These are phyloP conservation scores for Drosophila kambysellisi DNA, from an alignment of 2,888 invertebrate genomes.

Conservation along the genomic window DNA sequence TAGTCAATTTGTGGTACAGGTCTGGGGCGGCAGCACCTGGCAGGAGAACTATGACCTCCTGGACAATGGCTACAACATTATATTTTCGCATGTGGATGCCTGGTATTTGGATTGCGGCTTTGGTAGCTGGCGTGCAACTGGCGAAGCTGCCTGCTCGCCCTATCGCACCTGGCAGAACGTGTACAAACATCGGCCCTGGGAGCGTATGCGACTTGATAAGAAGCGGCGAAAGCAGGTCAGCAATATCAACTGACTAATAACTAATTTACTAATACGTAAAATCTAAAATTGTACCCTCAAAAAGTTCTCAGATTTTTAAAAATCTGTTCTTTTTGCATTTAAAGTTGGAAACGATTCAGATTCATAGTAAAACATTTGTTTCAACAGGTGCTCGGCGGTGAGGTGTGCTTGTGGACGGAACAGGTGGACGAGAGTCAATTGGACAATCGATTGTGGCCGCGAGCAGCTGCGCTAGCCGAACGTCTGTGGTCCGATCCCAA, in stretches of 20 bases:
- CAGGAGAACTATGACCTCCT: conserved; percentile 91
- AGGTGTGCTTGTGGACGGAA: conserved; percentile 94
- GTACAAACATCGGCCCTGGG: conserved; percentile 93
- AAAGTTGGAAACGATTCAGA: not conserved
- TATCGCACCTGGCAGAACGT: conserved; percentile 95
- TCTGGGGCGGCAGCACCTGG: conserved; percentile 94
- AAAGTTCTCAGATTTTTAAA: not conserved
- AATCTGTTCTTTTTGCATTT: not conserved
- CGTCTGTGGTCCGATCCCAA: conserved; percentile 86
- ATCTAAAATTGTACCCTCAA: too few species aligned
- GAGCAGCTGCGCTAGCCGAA: conserved; percentile 93
- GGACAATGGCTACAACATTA: conserved; percentile 91
- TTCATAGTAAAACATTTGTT: not conserved
- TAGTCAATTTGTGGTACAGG: conserved; percentile 89
- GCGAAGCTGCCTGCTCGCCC: conserved; percentile 93
- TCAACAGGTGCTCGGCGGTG: conserved; percentile 88
- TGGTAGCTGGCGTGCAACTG: conserved; percentile 92
- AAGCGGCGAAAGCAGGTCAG: conserved; percentile 83
- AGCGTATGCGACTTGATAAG: conserved; percentile 85
- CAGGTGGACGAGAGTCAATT: conserved; percentile 91
- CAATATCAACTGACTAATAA: not conserved
- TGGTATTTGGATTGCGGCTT: conserved; percentile 96
- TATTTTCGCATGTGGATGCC: conserved; percentile 94
- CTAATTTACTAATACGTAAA: not conserved
- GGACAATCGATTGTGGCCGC: conserved; percentile 93